Conservation (phyloP, 2,888 invertebrate species). For the Sepiola atlantica region DNA sequence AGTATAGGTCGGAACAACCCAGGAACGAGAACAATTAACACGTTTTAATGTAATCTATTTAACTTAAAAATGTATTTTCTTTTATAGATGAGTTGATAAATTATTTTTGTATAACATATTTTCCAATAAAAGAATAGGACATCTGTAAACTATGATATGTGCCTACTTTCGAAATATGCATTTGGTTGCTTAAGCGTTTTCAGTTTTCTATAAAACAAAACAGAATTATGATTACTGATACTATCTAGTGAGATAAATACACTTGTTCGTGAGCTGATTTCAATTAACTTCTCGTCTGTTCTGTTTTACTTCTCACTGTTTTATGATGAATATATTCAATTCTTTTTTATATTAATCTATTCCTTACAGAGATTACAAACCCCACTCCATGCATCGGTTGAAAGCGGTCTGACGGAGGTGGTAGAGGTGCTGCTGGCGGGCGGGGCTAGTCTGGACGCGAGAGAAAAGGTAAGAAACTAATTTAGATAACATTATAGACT, state of each 20-base stretch:
- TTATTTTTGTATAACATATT: too few relatives aligned
- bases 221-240: too few relatives aligned
- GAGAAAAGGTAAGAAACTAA: conserved; percentile 80
- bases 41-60: too few relatives aligned
- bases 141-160: background rate
- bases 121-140: too few relatives aligned
- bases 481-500: background rate
- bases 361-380: conserved; percentile 79
- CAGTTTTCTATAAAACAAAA: too few relatives aligned
- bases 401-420: conserved; percentile 82
- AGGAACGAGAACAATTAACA: too few relatives aligned
- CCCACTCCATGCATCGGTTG: conserved; percentile 85
- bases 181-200: too few relatives aligned
- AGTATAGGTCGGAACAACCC: too few relatives aligned
- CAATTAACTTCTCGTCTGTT: background rate
- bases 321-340: background rate
- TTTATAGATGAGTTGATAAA: background rate
- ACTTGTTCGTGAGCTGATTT: background rate
- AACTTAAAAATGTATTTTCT: background rate
- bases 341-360: background rate
- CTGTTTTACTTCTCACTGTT: background rate
- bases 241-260: too few relatives aligned
- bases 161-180: too few relatives aligned
- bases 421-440: conserved; percentile 81
- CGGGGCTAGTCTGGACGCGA: conserved; percentile 81